A percentile compares a stretch with the other conserved stretches of the same genome.
Evolutionary conservation across 1,140 invertebrate species (phyloP).

Genomic region (Phymorhynchus buccinoides): DNA sequence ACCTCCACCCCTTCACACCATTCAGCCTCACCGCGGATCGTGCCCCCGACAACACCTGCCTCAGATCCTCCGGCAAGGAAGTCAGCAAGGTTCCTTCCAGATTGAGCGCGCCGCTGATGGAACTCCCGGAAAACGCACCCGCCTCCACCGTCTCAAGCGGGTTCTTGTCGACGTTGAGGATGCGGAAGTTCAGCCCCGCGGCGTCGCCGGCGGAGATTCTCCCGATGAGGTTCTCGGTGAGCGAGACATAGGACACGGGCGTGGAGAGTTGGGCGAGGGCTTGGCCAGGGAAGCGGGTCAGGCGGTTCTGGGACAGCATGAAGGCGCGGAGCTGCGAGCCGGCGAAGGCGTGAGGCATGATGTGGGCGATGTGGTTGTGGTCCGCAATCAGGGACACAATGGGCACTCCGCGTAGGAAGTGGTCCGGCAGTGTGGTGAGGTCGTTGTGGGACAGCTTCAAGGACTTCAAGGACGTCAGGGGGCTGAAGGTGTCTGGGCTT

Average conservation of each 20-base stretch:
- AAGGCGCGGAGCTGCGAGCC: slow-evolving; percentile 40
- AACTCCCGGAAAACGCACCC: slow-evolving; percentile 48
- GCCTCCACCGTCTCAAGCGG: slow-evolving; percentile 43
- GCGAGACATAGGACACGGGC: slow-evolving; percentile 1
- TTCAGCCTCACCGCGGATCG: slow-evolving; percentile 31
- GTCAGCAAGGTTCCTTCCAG: slow-evolving; percentile 48
- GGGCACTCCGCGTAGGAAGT: slow-evolving; percentile 44
- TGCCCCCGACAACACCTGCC: slow-evolving; percentile 34
- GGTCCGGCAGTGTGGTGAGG: slow-evolving; percentile 34
- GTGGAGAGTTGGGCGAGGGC: slow-evolving; percentile 6
- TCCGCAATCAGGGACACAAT: slow-evolving; percentile 45
- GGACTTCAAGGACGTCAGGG: slow-evolving; percentile 33
- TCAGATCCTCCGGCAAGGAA: slow-evolving; percentile 52
- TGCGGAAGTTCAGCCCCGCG: slow-evolving; percentile 11
- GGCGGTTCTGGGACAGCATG: slow-evolving; percentile 46
- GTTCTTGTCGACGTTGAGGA: slow-evolving; percentile 48
- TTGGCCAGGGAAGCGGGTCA: slow-evolving; percentile 49
- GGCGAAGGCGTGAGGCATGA: slow-evolving; percentile 41
- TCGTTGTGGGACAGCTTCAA: slow-evolving; percentile 50
- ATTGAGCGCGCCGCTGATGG: slow-evolving; percentile 43
- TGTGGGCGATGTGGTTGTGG: slow-evolving; percentile 41
- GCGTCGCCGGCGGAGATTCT: slow-evolving; percentile 33
- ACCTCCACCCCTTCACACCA: slow-evolving; percentile 46
- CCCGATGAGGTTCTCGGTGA: slow-evolving; percentile 37
- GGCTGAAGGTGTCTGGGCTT: neutral